A percentile compares a stretch with the other conserved stretches of the same genome.
phyloP scores from a whole-genome alignment of 2,888 invertebrate species.

The Pogonocherus hispidulus region DNA sequence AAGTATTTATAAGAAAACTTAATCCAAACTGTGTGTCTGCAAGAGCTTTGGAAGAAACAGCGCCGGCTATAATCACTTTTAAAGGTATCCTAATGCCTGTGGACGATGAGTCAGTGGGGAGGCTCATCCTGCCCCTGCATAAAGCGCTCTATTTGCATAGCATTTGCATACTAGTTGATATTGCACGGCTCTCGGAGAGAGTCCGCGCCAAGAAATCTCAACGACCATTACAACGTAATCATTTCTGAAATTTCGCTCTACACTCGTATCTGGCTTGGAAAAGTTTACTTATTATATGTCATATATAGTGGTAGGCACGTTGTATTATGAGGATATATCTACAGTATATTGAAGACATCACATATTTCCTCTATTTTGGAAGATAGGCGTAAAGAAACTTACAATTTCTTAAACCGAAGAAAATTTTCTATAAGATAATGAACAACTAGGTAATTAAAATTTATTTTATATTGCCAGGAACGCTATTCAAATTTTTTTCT shows the following conservation, averaged over 20 bases:
- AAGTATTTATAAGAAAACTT: constrained; percentile 47
- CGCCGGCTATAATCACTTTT: constrained; percentile 53
- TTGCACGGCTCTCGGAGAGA: constrained; percentile 30
- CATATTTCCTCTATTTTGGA: too few relatives aligned
- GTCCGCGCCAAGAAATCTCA: constrained; percentile 26
- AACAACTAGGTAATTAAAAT: too few relatives aligned
- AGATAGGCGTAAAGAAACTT: too few relatives aligned
- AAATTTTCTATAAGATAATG: too few relatives aligned
- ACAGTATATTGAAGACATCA: too few relatives aligned
- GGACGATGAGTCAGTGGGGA: constrained; percentile 55
- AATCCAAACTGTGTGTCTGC: constrained; percentile 48
- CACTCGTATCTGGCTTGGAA: too few relatives aligned
- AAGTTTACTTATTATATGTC: too few relatives aligned
- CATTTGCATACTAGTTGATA: constrained; percentile 55
- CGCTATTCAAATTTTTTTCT: too few relatives aligned
- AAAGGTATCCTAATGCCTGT: constrained; percentile 54
- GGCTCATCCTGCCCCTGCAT: constrained; percentile 51
- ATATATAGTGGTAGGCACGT: too few relatives aligned
- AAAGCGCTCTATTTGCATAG: constrained; percentile 55
- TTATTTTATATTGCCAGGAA: too few relatives aligned
- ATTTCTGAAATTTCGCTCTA: constrained; percentile 23
- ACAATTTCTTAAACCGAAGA: too few relatives aligned
- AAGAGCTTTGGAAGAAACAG: constrained; percentile 55
- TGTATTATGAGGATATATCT: too few relatives aligned
- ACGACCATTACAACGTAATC: constrained; percentile 28